phyloP scores from a whole-genome alignment of 2,797 vertebrate species.

The Heterohyrax brucei region DNA sequence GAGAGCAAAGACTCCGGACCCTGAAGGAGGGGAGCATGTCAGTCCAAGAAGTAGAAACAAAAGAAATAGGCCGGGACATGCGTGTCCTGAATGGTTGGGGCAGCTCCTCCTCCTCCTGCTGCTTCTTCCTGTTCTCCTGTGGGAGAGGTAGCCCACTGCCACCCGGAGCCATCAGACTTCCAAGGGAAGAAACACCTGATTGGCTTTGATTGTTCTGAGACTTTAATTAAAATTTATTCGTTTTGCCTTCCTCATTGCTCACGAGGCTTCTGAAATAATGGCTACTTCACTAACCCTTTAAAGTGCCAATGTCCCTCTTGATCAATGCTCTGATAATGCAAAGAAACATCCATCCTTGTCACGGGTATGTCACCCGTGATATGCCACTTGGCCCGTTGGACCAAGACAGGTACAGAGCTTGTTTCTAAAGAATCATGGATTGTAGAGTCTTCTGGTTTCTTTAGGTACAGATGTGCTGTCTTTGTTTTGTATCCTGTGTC shows the following conservation, averaged over 20 bases:
- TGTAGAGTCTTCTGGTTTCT: rapidly evolving
- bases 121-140: neutral
- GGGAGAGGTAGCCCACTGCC: rapidly evolving
- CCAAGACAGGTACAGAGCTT: rapidly evolving
- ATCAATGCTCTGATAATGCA: rapidly evolving
- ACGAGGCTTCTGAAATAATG: neutral
- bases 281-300: neutral
- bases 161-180: rapidly evolving
- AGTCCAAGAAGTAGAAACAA: neutral
- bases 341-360: neutral
- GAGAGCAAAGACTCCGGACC: neutral
- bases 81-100: neutral
- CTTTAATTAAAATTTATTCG: neutral
- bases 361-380: too few species aligned
- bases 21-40: rapidly evolving
- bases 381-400: neutral
- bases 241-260: neutral
- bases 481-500: rapidly evolving
- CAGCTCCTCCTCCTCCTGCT: neutral
- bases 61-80: rapidly evolving
- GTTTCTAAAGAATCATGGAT: rapidly evolving
- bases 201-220: neutral
- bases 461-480: rapidly evolving
- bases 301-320: rapidly evolving
- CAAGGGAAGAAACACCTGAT: too few species aligned